A percentile compares a stretch with the other conserved stretches of the same genome.
Conservation (phyloP, 2,888 invertebrate genomes). For the Ligdia adustata region DNA sequence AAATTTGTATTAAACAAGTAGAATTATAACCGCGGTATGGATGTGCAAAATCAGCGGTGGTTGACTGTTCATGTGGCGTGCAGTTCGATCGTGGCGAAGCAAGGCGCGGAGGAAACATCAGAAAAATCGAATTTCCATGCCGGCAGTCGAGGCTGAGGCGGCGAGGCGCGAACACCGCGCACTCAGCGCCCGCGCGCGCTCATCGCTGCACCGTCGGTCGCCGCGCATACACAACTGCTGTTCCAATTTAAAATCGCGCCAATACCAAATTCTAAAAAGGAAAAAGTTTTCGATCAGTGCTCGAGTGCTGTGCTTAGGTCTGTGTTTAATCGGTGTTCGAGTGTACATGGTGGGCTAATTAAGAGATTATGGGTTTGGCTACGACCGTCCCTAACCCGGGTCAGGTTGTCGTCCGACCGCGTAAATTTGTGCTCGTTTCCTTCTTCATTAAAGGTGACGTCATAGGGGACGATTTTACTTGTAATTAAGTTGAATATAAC, state of each 20-base stretch:
- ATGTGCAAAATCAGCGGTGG: constrained; percentile 78
- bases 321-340: constrained; percentile 33
- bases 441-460: constrained; percentile 80
- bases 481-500: constrained; percentile 37
- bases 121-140: constrained; percentile 83
- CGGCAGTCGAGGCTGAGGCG: constrained; percentile 80
- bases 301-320: constrained; percentile 48
- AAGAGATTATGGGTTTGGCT: constrained; percentile 71
- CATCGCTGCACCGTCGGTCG: constrained; percentile 36
- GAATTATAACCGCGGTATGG: constrained; percentile 64
- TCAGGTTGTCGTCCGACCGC: constrained; percentile 64
- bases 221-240: constrained; percentile 46
- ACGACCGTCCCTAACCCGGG: constrained; percentile 57
- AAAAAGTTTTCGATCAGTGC: constrained; percentile 42
- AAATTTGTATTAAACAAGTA: constrained; percentile 66
- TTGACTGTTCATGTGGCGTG: constrained; percentile 71
- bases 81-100: constrained; percentile 78
- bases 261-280: constrained; percentile 29
- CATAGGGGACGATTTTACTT: constrained; percentile 64
- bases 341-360: constrained; percentile 65
- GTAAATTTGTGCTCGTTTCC: constrained; percentile 65
- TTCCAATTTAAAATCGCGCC: constrained; percentile 37
- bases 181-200: constrained; percentile 74
- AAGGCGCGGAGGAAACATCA: constrained; percentile 83
- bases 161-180: constrained; percentile 77